Percentiles rank a stretch among this genome's conserved stretches.
phyloP scores from a whole-genome alignment of 1,140 invertebrate genomes.

The Drosophila obscura region DNA sequence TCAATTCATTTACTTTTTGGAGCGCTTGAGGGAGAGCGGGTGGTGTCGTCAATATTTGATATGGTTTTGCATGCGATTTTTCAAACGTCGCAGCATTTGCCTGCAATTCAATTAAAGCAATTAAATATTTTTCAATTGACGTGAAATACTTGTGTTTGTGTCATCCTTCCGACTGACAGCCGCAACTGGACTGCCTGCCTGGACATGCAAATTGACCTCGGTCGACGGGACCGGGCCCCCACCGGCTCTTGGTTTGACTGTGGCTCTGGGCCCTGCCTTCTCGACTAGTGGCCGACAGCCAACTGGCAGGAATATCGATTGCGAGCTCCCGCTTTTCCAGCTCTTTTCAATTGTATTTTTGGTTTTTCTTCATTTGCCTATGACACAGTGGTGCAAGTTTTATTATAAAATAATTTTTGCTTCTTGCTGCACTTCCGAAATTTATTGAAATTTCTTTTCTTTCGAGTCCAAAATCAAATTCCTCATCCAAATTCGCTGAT shows the following conservation, averaged over 20 bases:
- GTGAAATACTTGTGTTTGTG: constrained; percentile 12
- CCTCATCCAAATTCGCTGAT: too few species aligned
- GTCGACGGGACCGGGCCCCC: not conserved
- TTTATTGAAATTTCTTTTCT: too few species aligned
- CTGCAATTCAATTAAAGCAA: constrained; percentile 58
- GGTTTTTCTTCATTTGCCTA: constrained; percentile 25
- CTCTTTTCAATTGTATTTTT: constrained; percentile 33
- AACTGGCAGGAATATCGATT: constrained; percentile 39
- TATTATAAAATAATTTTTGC: not conserved
- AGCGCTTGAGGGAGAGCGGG: not conserved
- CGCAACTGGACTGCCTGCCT: constrained; percentile 2
- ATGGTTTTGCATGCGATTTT: constrained; percentile 34
- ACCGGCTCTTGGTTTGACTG: not conserved
- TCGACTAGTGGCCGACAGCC: not conserved
- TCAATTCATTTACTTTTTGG: constrained; percentile 18
- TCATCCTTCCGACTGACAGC: constrained; percentile 16
- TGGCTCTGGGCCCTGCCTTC: not conserved
- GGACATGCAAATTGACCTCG: constrained; percentile 46
- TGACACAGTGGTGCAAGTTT: constrained; percentile 11
- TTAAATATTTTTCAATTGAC: constrained; percentile 55
- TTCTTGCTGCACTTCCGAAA: too few species aligned
- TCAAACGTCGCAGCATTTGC: constrained; percentile 21
- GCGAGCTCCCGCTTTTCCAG: constrained; percentile 30
- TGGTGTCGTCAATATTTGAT: constrained; percentile 40
- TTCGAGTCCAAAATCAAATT: too few species aligned